Conservation (phyloP, 2,888 invertebrate genomes). For the Eumacrocentrus americanus region DNA sequence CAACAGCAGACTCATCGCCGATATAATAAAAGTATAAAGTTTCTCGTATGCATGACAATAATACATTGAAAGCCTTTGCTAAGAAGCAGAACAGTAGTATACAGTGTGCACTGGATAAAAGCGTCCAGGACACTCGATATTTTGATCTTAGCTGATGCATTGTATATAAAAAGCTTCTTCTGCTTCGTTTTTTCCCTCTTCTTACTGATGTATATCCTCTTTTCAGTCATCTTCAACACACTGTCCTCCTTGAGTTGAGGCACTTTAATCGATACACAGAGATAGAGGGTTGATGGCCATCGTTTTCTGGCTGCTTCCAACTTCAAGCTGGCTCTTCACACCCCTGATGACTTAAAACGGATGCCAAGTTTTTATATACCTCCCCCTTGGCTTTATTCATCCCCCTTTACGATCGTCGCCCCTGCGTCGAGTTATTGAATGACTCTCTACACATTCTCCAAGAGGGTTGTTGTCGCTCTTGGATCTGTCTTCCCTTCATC, state of each 20-base stretch:
- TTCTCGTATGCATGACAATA: slow-evolving; percentile 1
- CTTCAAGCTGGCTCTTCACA: slow-evolving; percentile 1
- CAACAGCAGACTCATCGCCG: too few species aligned
- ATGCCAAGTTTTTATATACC: slow-evolving; percentile 5
- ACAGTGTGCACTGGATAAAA: slow-evolving; percentile 19
- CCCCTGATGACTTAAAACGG: not conserved
- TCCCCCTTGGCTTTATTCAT: not conserved
- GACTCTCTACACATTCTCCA: slow-evolving; percentile 10
- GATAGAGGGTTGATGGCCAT: slow-evolving; percentile 12
- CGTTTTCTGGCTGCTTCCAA: slow-evolving; percentile 17
- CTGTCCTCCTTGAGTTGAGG: not conserved
- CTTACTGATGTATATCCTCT: not conserved
- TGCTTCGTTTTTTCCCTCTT: not conserved
- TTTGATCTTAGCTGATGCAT: slow-evolving; percentile 33
- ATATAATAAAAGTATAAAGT: not conserved
- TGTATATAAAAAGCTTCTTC: slow-evolving; percentile 4
- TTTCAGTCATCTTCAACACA: not conserved
- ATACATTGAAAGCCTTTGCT: not conserved
- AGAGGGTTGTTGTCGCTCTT: slow-evolving; percentile 7
- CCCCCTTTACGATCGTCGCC: not conserved
- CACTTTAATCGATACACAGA: slow-evolving; percentile 17
- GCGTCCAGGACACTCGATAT: slow-evolving; percentile 33
- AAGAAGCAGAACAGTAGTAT: not conserved
- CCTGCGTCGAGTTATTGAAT: slow-evolving; percentile 18
- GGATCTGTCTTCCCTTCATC: not conserved